Percentiles rank a stretch among this genome's conserved stretches.
phyloP scores from a whole-genome alignment of 2,113 vertebrate species.

The Ctenomys sociabilis region DNA sequence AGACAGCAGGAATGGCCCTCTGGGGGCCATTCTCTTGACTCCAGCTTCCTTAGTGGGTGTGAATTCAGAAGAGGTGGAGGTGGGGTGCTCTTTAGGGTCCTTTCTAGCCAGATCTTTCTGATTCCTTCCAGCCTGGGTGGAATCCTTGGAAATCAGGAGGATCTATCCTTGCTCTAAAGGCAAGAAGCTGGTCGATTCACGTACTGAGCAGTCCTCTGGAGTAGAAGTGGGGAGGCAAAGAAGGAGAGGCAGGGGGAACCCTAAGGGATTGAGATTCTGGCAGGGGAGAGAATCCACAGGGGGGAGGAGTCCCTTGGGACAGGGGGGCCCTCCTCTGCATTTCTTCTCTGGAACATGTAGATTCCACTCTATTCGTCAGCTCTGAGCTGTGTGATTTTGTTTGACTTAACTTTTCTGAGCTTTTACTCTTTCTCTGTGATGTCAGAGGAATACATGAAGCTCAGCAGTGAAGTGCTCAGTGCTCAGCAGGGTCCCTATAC shows the following conservation, averaged over 20 bases:
- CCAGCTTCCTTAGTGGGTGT: not conserved
- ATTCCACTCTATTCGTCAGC: not conserved
- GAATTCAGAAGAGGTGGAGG: not conserved
- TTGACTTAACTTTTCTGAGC: constrained; percentile 17
- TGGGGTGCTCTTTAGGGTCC: not conserved
- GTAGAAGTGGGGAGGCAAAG: not conserved
- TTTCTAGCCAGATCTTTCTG: not conserved
- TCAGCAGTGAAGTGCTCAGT: not conserved
- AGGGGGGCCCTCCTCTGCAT: not conserved
- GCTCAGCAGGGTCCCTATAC: not conserved
- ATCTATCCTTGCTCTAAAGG: not conserved
- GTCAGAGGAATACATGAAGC: not conserved
- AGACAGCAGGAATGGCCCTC: not conserved
- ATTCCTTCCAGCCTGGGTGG: not conserved
- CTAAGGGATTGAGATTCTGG: not conserved
- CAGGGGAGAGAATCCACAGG: no score
- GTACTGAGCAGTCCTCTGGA: not conserved
- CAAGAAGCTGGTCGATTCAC: not conserved
- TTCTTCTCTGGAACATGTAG: not conserved
- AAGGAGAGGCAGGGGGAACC: not conserved
- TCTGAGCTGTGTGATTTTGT: constrained; percentile 14
- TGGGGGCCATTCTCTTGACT: not conserved
- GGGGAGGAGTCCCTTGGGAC: not conserved
- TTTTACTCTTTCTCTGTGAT: constrained; percentile 46
- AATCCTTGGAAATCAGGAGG: not conserved